Conservation (phyloP, 2,797 vertebrate species). For the Acropternis orthonyx region DNA sequence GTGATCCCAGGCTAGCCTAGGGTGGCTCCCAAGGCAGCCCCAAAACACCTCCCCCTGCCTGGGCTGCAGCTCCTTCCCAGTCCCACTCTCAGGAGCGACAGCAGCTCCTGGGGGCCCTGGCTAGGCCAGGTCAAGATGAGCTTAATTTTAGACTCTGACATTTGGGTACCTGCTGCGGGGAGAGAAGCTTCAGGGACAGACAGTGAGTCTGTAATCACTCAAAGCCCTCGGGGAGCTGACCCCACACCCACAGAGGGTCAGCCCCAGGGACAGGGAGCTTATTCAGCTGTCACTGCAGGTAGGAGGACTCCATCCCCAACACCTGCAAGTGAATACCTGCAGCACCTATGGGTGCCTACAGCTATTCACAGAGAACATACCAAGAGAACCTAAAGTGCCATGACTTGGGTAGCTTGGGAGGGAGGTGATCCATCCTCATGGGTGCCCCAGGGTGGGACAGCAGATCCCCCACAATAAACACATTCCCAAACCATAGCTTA, state of each 20-base stretch:
- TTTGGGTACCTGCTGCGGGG: neutral
- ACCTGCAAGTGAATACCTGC: neutral
- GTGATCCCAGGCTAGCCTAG: fast-evolving
- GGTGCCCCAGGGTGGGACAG: neutral
- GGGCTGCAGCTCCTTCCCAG: fast-evolving
- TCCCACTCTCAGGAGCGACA: neutral
- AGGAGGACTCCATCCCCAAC: neutral
- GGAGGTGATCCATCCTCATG: neutral
- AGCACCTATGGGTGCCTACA: neutral
- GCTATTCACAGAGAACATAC: neutral
- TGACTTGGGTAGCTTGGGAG: neutral
- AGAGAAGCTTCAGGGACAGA: neutral
- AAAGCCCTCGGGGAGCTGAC: neutral
- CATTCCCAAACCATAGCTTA: neutral
- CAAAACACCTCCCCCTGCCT: neutral
- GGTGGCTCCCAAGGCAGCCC: neutral
- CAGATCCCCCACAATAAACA: neutral
- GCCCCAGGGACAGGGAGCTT: neutral
- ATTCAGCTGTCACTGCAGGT: neutral
- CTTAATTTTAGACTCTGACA: neutral
- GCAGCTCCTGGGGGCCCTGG: neutral
- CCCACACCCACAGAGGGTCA: fast-evolving
- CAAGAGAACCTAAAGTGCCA: conserved; percentile 21
- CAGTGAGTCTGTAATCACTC: fast-evolving
- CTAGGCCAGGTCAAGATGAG: neutral